Base-by-base conservation (phyloP, 1,140 invertebrate genomes). In the Drosophila erecta region DNA sequence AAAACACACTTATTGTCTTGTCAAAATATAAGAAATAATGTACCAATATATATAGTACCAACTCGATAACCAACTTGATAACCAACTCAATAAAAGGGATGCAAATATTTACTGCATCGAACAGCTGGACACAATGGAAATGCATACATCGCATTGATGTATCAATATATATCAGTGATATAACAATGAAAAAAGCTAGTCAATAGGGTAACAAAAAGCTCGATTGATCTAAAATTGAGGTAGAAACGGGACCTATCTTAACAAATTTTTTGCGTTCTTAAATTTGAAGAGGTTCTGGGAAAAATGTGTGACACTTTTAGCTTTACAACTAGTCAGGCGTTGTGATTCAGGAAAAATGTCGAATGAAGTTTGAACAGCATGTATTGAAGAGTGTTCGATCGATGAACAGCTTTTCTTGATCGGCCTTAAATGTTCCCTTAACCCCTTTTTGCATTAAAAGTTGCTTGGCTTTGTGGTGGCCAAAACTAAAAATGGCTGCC, bases 401-500 rank as follows among this genome's bases (percentile, higher is more conserved):
- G 1, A 38, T 27, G 22, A 15, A 17, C 33, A 7, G 11, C 3
- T 10, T 8, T n/a, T 1, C 5, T 5, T 24, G 46, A 24, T 37
- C 41, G 24, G 14, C 17, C 14, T 3, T n/a, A 15, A 7, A 2
- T 20, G 0, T 56, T 27, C 33, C 15, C 11, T 56, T 57, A 33
- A 27, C 15, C 12, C 10, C 7, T 62, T 15, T 5, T 8, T 46
- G 14, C 24, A 44, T 24, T 37, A 30, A 51, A 60, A 51, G 12
- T 27, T 5, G 24, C 10, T 50, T 51, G 11, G 15, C 14, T 65
- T 69, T 67, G 61, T 64, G 61, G 54, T 64, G 53, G 54, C 53
- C 15, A 14, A 40, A 54, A 70, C 50, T 37, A 70, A 70, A 70
- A 70, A 70, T 70, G 67, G 67, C 67, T 54, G 67, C 67, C 67